Evolutionary conservation across 2,888 invertebrate species (phyloP), one percentile per base, ranked within the genome.

Genomic region (Andricus quercusramuli): DNA sequence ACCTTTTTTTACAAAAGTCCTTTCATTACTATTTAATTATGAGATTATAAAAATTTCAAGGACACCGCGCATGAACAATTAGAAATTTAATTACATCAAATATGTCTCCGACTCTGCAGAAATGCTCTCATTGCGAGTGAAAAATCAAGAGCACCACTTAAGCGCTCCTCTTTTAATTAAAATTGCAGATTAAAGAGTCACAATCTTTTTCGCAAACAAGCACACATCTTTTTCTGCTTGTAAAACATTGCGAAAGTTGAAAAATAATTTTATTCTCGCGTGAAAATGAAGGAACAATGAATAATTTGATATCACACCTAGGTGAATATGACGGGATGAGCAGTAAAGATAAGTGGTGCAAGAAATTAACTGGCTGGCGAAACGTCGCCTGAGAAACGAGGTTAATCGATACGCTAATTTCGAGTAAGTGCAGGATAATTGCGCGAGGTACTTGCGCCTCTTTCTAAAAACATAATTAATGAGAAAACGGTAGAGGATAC

Each of bases 351-450:
- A 47, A 47, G 29, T 8, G 29, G 51, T 74, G 32, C 74, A 74
- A 74, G 56, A 74, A 74, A 56, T 70, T 70, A 74, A 74, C 74
- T 32, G 51, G 56, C 74, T 74, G 74, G 51, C 51, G 74, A 56
- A 74, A 74, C 68, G 59, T 17, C 47, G 79, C 66, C 56, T 44
- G 66, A 80, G 82, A 87, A 87, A 86, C 80, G 85, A 79, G 88
- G 88, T 87, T 88, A 89, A 89, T 87, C 87, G 88, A 89, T 87
- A 85, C 86, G 86, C 85, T 87, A 87, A 90, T 89, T 90, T 87
- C 84, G 82, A 82, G 82, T 83, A 87, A 88, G 84, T 84, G 83
- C 80, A 79, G 80, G 82, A 88, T 89, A 88, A 89, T 89, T 88
- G 86, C 86, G 64, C 83, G 84, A 78, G 80, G 78, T 83, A 83